Conservation (phyloP, 35 echinoderm and acorn worm genomes). For the Patiria miniata region DNA sequence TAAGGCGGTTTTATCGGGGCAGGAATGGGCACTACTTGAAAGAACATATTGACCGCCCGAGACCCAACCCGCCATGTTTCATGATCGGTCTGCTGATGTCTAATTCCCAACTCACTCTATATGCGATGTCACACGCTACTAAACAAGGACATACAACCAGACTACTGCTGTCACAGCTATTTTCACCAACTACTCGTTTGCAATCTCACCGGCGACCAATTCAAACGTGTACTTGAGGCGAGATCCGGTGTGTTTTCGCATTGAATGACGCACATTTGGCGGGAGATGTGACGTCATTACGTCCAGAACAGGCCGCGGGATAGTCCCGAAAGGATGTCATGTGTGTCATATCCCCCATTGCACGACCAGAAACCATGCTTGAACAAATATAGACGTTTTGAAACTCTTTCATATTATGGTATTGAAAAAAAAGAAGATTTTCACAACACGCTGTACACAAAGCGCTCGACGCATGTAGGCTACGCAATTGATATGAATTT, state of each 20-base stretch:
- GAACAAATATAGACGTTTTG: too few species aligned
- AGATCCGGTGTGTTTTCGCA: conserved; percentile 1
- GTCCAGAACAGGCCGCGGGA: too few species aligned
- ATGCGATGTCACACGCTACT: background rate
- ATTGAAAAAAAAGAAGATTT: too few species aligned
- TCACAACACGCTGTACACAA: too few species aligned
- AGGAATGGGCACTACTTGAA: conserved; percentile 60
- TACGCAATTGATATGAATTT: too few species aligned
- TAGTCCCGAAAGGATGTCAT: too few species aligned
- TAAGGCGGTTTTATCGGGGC: conserved; percentile 59
- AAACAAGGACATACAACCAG: background rate
- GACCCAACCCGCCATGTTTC: conserved; percentile 12
- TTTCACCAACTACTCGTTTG: conserved; percentile 7
- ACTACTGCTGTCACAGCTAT: conserved; percentile 30
- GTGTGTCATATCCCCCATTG: too few species aligned
- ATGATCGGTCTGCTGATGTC: conserved; percentile 6
- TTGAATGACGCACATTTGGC: background rate
- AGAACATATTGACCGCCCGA: conserved; percentile 71
- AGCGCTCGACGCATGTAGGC: too few species aligned
- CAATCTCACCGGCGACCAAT: background rate
- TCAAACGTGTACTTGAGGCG: background rate
- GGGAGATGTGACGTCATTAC: too few species aligned
- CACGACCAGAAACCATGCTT: too few species aligned
- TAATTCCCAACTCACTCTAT: conserved; percentile 10
- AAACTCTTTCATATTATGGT: too few species aligned